A percentile compares a stretch with the other conserved stretches of the same genome.
Evolutionary conservation across 2,797 vertebrate genomes (phyloP).

Genomic region (Clamator glandarius): DNA sequence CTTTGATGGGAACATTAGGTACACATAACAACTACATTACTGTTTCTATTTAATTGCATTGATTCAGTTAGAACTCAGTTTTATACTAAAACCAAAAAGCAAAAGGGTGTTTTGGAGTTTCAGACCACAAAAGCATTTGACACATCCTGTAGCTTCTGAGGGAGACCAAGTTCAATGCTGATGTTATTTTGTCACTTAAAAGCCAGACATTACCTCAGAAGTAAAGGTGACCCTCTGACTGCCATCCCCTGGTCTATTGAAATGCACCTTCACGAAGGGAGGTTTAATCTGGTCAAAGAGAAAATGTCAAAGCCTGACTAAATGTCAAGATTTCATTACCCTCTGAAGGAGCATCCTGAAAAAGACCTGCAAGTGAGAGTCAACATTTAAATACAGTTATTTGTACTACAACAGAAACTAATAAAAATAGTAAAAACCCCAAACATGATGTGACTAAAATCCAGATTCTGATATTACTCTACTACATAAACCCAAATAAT

Average conservation of each 20-base stretch:
- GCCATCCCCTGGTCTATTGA: not conserved
- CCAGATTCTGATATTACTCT: not conserved
- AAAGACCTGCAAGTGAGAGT: not conserved
- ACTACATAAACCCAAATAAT: not conserved
- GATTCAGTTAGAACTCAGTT: fast-evolving
- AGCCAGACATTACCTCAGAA: not conserved
- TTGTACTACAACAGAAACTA: not conserved
- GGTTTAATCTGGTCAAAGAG: not conserved
- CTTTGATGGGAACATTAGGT: not conserved
- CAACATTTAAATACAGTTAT: not conserved
- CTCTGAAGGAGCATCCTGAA: not conserved
- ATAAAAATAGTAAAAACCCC: not conserved
- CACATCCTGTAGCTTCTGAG: not conserved
- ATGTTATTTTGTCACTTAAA: not conserved
- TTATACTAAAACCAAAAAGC: not conserved
- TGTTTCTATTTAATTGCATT: not conserved
- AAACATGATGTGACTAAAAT: not conserved
- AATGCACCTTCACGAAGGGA: constrained; percentile 1
- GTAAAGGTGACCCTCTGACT: not conserved
- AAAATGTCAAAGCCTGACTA: constrained; percentile 61
- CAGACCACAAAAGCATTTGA: not conserved
- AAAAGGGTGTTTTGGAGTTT: not conserved
- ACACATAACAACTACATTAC: not conserved
- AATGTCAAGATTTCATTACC: constrained; percentile 35
- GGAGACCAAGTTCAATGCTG: not conserved